These are phyloP conservation scores for Peromyscus eremicus DNA, from an alignment of 2,797 vertebrate species.

Conservation along the genomic window DNA sequence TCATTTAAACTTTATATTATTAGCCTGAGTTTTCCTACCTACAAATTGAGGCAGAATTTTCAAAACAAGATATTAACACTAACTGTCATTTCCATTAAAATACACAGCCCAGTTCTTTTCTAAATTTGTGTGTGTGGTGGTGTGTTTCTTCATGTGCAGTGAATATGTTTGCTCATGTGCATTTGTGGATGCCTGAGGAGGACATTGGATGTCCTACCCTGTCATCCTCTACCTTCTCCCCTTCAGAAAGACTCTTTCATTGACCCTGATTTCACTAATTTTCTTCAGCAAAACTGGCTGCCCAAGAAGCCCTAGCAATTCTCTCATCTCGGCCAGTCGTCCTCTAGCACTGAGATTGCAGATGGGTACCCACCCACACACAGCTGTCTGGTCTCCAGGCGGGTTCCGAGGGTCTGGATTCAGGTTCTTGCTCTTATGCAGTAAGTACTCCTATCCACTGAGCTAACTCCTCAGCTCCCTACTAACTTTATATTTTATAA, in stretches of 20 bases:
- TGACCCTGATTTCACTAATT: background rate
- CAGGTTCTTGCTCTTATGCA: background rate
- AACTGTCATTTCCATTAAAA: background rate
- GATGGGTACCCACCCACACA: rapidly evolving
- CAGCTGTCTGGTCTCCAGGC: background rate
- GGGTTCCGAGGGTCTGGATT: background rate
- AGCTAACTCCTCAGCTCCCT: background rate
- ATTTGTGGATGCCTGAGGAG: too few relatives aligned
- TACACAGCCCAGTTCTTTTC: background rate
- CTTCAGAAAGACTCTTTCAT: background rate
- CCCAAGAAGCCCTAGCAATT: background rate
- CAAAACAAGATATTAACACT: background rate
- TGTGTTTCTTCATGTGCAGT: background rate
- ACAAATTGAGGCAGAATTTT: background rate
- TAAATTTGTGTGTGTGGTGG: background rate
- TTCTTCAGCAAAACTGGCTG: background rate
- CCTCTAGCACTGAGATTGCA: background rate
- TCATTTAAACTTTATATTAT: background rate
- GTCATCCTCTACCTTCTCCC: background rate
- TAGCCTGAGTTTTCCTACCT: background rate
- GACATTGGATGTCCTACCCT: background rate
- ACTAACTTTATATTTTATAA: background rate
- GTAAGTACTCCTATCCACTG: background rate
- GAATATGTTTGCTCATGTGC: background rate
- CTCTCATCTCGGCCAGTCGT: background rate